Conservation (phyloP, 2,113 vertebrate species). For the Hylia prasina region DNA sequence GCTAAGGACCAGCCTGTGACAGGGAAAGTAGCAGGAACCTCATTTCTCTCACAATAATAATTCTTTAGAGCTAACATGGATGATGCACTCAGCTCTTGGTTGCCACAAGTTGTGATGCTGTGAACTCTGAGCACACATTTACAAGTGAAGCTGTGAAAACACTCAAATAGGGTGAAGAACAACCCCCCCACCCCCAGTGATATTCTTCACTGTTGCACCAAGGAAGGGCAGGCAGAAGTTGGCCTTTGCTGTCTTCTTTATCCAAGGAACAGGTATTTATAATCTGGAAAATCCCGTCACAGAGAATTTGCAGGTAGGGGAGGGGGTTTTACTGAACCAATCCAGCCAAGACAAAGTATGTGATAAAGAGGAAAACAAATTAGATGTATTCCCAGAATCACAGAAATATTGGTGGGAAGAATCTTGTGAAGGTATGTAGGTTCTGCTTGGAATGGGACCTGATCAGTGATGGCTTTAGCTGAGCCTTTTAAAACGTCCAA, state of each 20-base stretch:
- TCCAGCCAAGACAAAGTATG: neutral
- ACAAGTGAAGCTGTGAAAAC: neutral
- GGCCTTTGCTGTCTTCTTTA: neutral
- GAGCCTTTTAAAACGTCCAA: neutral
- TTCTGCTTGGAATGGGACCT: neutral
- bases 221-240: neutral
- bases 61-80: neutral
- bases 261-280: neutral
- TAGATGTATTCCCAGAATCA: neutral
- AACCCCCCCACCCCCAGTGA: rapidly evolving
- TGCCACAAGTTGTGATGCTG: neutral
- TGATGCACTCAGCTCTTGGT: neutral
- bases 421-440: neutral
- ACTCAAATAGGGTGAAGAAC: neutral
- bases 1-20: neutral
- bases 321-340: neutral
- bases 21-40: neutral
- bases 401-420: neutral
- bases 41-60: neutral
- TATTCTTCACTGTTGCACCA: neutral
- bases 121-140: neutral
- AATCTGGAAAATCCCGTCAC: neutral
- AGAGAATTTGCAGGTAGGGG: neutral
- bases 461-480: neutral
- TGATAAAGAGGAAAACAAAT: neutral